These are phyloP conservation scores for Drosophila varians DNA, from an alignment of 1,140 invertebrate genomes.

Conservation along the genomic window DNA sequence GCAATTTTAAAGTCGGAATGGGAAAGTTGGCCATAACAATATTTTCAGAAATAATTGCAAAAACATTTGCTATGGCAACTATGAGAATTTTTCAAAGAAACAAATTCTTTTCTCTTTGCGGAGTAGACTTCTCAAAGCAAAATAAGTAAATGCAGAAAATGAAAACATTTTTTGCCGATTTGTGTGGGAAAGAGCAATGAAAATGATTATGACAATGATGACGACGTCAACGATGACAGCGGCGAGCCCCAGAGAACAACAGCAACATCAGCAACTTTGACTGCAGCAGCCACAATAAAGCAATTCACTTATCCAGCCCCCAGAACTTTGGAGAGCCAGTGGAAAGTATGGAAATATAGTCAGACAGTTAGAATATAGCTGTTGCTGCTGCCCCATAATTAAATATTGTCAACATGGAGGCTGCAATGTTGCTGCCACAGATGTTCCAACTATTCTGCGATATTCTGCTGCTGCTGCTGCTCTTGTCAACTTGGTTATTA, in stretches of 20 bases:
- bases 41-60: constrained; percentile 28
- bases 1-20: constrained; percentile 12
- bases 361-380: constrained; percentile 49
- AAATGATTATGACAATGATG: constrained; percentile 70
- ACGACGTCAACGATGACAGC: constrained; percentile 36
- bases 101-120: constrained; percentile 13
- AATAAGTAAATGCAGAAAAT: constrained; percentile 61
- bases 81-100: constrained; percentile 24
- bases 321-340: constrained; percentile 15
- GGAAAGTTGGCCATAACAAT: constrained; percentile 53
- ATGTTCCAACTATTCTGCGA: not conserved
- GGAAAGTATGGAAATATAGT: constrained; percentile 9
- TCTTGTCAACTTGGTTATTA: constrained; percentile 21
- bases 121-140: constrained; percentile 4
- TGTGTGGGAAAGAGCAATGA: constrained; percentile 75
- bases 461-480: constrained; percentile 4
- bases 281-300: constrained; percentile 23
- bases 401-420: constrained; percentile 72
- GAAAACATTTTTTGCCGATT: constrained; percentile 52
- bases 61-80: constrained; percentile 34
- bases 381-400: constrained; percentile 59
- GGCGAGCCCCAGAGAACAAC: constrained; percentile 5
- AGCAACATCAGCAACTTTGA: constrained; percentile 31
- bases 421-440: constrained; percentile 17
- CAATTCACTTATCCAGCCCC: constrained; percentile 58